Base-by-base conservation (phyloP, 2,113 vertebrate species). In the Hippocampus zosterae region DNA sequence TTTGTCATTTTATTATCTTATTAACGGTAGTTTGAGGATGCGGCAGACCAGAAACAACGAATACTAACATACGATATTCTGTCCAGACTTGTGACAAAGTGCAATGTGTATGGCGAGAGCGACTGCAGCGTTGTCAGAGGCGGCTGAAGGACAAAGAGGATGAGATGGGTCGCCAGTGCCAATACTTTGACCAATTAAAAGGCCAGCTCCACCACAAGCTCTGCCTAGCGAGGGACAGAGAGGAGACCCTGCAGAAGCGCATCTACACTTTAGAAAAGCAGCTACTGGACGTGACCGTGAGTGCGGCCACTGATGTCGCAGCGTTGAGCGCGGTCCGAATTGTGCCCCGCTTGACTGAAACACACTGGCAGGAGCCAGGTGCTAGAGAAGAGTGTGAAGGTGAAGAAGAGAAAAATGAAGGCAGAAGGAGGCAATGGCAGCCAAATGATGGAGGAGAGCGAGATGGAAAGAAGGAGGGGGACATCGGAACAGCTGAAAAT, bases 171-270 rank as follows among this genome's bases (percentile, higher is more conserved):
- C 88, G 71, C 41, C 95, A 95, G 71, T 90, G 88, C 6, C 86
- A 78, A 44, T 94, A 94, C 87, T 94, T 96, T 79, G 92, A 95
- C 73, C 92, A 90, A 84, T 91, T 91, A 81, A 92, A 93, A 81
- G 66, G 76, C 69, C 89, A 89, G 21, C 93, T 95, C 76, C 90
- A 87, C 52, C 91, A 90, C 44, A 93, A 93, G 77, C 88, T 90
- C 65, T 72, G 74, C 60, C 42, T 87, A 68, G 78, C 85, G 73
- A 91, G 85, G 23, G 87, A 92, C 73, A 90, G 87, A 62, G 93
- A 94, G 71, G 67, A 81, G 74, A 80, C 64, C 44, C 90, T 95
- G 65, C 91, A 63, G 75, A 86, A 40, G 33, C 89, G 93, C 29
- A 82, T 94, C 69, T 88, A 83, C 70, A 75, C 80, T 33, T 85